Base-by-base conservation (phyloP, 2,113 vertebrate species). In the Tyrannus savana region DNA sequence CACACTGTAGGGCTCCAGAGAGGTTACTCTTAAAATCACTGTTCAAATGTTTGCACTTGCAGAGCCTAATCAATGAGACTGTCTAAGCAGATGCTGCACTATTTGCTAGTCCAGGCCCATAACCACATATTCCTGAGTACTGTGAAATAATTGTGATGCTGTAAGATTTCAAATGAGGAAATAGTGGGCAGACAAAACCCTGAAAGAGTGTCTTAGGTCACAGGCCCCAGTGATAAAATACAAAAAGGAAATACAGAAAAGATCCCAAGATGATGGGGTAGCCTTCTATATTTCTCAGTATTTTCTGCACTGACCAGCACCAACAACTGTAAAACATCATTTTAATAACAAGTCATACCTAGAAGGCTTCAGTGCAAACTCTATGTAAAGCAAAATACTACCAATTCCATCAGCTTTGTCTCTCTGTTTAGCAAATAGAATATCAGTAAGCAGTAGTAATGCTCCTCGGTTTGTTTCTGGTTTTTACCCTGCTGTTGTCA, bases 21-120 rank as follows among this genome's bases (percentile, higher is more conserved):
- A 84, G 63, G 33, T 67, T 71, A 83, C n/a, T 90, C 60, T 63
- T 80, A 67, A 86, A 93, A 81, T 74, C 56, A 17, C 33, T 92
- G 56, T 58, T 90, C 73, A 90, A 86, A 93, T 84, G 24, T 93
- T 96, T 93, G 88, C 44, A 39, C 59, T 96, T 68, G 42, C 80
- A 78, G 47, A 47, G 33, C 12, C 41, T 58, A 77, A 84, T 89
- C 85, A 67, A 77, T 67, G 73, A 77, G 66, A 68, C 55, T 44
- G 75, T 49, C 76, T 39, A 75, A 84, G 64, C 30, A 77, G 71
- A 39, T 68, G 33, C 31, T 84, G 77, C 58, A 27, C 46, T 17
- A 30, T 27, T 33, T 83, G 30, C 28, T 56, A 81, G 28, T 11
- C 69, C 44, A 68, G 47, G 19, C 31, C 28, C 31, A 58, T 56